These are phyloP conservation scores for Parotocinclus haroldoi DNA, from an alignment of 2,797 vertebrate species.

Conservation along the genomic window DNA sequence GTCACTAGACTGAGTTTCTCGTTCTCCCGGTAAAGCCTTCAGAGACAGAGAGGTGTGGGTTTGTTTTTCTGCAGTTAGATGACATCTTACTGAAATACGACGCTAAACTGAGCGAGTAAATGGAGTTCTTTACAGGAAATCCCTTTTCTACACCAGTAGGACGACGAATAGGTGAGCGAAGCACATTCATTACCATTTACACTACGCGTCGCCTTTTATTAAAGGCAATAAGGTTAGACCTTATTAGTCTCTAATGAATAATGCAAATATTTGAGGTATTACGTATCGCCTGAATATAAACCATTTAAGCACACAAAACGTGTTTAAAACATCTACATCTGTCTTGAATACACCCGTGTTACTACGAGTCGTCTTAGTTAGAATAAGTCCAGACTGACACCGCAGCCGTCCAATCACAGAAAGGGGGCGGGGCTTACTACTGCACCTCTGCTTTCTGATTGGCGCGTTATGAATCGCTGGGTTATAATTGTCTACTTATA, in stretches of 20 bases:
- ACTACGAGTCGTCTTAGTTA: constrained; percentile 31
- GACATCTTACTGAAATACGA: not conserved
- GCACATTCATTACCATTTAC: not conserved
- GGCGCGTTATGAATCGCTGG: constrained; percentile 32
- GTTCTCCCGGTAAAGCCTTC: constrained; percentile 21
- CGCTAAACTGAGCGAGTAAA: constrained; percentile 33
- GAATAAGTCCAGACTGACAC: constrained; percentile 59
- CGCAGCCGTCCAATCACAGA: constrained; percentile 46
- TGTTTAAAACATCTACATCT: not conserved
- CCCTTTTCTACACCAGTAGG: constrained; percentile 72
- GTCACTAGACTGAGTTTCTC: constrained; percentile 43
- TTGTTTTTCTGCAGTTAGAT: not conserved
- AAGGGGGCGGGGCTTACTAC: constrained; percentile 51
- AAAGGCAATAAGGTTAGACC: no score
- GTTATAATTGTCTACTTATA: not conserved
- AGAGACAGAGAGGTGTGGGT: no score
- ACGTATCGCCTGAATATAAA: no score
- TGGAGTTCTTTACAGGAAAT: constrained; percentile 76
- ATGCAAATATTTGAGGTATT: no score
- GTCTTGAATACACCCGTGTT: not conserved
- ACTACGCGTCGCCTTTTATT: not conserved
- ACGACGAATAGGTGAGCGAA: constrained; percentile 69
- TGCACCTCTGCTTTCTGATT: constrained; percentile 46
- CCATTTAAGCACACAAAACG: no score
- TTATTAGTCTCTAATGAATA: no score